These are phyloP conservation scores for Mythimna loreyi DNA, from an alignment of 2,888 invertebrate genomes.

Conservation along the genomic window DNA sequence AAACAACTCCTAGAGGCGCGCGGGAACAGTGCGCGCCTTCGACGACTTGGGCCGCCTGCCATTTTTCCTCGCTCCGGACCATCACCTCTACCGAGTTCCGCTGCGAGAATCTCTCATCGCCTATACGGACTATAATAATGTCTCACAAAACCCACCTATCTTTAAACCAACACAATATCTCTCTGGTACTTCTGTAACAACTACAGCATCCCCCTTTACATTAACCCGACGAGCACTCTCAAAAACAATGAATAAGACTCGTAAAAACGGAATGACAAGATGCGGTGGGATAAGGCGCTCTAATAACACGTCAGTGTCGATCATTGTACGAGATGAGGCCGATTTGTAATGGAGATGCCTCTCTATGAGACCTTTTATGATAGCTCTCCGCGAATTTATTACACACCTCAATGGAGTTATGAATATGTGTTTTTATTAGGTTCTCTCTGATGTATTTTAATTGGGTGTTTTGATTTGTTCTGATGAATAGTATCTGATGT, in stretches of 20 bases:
- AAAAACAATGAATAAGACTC: conserved; percentile 85
- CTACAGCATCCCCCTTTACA: conserved; percentile 47
- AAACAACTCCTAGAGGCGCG: no score
- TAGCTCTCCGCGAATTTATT: conserved; percentile 63
- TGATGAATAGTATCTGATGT: conserved; percentile 13
- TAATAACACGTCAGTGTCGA: conserved; percentile 78
- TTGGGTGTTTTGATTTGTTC: conserved; percentile 47
- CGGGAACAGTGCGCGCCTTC: no score
- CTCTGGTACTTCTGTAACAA: conserved; percentile 49
- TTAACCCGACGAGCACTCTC: conserved; percentile 72
- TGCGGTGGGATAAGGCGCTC: conserved; percentile 78
- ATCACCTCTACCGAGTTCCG: no score
- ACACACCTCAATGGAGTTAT: conserved; percentile 65
- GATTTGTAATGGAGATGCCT: conserved; percentile 69
- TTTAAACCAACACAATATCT: conserved; percentile 6
- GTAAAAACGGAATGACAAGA: conserved; percentile 85
- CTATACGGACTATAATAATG: neutral
- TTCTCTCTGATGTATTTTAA: conserved; percentile 53
- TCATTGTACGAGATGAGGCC: conserved; percentile 57
- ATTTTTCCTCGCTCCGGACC: no score
- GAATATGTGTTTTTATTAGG: conserved; percentile 63
- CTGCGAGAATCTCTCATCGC: no score
- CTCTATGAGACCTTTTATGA: conserved; percentile 59
- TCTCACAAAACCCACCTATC: conserved; percentile 22
- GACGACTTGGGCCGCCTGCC: no score